Evolutionary conservation across 2,113 vertebrate species (phyloP).

Genomic region (Lanius ludovicianus): DNA sequence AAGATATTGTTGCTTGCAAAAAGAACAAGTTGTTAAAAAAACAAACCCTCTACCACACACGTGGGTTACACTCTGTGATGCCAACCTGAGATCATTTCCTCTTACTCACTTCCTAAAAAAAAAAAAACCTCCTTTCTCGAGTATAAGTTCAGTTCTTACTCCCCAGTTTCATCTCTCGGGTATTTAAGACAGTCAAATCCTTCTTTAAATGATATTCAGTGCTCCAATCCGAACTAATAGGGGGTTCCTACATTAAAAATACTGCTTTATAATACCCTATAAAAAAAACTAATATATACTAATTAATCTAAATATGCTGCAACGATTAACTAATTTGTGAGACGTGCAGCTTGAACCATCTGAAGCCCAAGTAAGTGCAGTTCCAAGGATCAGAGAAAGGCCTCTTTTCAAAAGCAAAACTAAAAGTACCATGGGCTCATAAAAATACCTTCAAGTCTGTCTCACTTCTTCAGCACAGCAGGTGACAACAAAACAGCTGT

Average conservation of each 20-base stretch:
- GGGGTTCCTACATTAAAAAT: neutral
- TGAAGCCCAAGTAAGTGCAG: neutral
- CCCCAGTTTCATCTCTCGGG: neutral
- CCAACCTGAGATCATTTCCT: conserved; percentile 69
- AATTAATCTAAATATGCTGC: neutral
- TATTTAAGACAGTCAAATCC: neutral
- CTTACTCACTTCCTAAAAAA: conserved; percentile 70
- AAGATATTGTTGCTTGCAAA: neutral
- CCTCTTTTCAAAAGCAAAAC: neutral
- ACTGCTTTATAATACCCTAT: neutral
- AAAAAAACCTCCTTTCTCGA: conserved; percentile 41
- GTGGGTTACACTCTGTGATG: neutral
- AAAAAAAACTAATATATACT: neutral
- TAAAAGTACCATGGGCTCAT: neutral
- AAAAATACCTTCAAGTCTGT: neutral
- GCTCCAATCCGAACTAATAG: neutral
- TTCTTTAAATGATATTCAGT: neutral
- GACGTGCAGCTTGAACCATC: neutral
- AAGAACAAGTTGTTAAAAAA: neutral
- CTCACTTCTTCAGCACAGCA: neutral
- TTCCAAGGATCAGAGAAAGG: neutral
- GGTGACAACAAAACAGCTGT: neutral
- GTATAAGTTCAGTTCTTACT: neutral
- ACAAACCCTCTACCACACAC: neutral
- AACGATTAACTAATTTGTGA: neutral